Base-by-base conservation (phyloP, 2,113 vertebrate species). In the Syrrhaptes paradoxus region DNA sequence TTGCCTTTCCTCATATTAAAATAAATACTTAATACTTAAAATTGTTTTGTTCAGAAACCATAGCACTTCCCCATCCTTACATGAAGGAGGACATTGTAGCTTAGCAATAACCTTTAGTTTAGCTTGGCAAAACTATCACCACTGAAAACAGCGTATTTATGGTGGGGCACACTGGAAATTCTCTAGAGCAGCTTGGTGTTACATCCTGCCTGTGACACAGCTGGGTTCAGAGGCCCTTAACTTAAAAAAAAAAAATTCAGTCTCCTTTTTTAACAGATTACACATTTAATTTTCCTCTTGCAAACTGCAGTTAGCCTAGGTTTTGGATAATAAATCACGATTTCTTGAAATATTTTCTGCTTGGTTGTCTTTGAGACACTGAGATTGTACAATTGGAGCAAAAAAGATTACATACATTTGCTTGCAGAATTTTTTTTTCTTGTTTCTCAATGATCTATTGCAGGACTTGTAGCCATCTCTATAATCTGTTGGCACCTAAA, bases 151-250 rank as follows among this genome's bases (percentile, higher is more conserved):
- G 49, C 2, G 0, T 11, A 7, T 58, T n/a, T 55, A 2, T 65
- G 51, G 63, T 65, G 57, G 59, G 61, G 38, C 11, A 7, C 18
- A 13, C 15, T 72, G 45, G 49, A 4, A 46, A 3, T 66, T 49
- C 49, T 68, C 34, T 31, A 0, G 7, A 0, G 17, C 16, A 8
- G 19, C 58, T 36, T 36, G 62, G 22, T 15, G 4, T 17, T 21
- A 4, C 49, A 66, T 46, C 49, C 45, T 62, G 70, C 34, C n/a
- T 19, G 21, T 41, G 75, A 14, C 51, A 14, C 63, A 13, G 41
- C 7, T 20, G 25, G 26, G 9, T 57, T 57, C 52, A 48, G 36
- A 55, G 12, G 24, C 24, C 34, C 13, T 79, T 70, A 7, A 3
- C 21, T 48, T 68, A 25, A 14, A 10, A 32, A 14, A 10, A 32